Percentiles rank a stretch among this genome's conserved stretches.
Conservation (phyloP, 2,797 vertebrate species). For the Selene dorsalis region DNA sequence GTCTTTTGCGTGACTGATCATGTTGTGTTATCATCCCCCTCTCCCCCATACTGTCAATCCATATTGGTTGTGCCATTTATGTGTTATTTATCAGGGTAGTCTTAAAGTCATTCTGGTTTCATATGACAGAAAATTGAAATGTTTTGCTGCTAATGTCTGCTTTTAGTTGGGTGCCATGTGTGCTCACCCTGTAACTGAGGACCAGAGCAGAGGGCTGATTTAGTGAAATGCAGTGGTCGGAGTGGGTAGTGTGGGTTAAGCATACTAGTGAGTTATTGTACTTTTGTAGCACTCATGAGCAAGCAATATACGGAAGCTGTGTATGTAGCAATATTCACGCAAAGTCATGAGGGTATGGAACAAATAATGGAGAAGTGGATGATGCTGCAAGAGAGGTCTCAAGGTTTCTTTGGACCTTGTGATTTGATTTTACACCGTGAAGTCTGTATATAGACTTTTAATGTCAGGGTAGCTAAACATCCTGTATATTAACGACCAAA, state of each 20-base stretch:
- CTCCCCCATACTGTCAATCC: neutral
- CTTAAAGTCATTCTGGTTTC: slow-evolving; percentile 1
- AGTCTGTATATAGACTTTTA: neutral
- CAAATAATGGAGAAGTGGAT: neutral
- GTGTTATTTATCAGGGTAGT: neutral
- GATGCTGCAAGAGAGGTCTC: neutral
- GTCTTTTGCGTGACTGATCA: slow-evolving; percentile 34
- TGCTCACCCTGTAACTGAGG: slow-evolving; percentile 17
- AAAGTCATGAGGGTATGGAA: neutral
- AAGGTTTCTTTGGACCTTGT: neutral
- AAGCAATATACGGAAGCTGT: slow-evolving; percentile 13
- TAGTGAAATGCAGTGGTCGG: slow-evolving; percentile 26
- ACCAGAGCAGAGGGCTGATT: neutral
- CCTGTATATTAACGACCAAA: neutral
- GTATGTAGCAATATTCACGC: slow-evolving; percentile 6
- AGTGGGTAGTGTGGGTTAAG: neutral
- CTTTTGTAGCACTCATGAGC: slow-evolving; percentile 1
- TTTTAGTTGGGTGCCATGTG: neutral
- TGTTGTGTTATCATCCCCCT: slow-evolving; percentile 33
- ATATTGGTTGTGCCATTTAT: neutral
- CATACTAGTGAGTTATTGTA: neutral
- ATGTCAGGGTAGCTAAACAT: neutral
- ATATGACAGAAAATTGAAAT: neutral
- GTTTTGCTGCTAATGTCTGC: neutral
- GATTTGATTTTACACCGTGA: neutral